phyloP scores from a whole-genome alignment of 2,113 vertebrate genomes.

The Engystomops pustulosus region DNA sequence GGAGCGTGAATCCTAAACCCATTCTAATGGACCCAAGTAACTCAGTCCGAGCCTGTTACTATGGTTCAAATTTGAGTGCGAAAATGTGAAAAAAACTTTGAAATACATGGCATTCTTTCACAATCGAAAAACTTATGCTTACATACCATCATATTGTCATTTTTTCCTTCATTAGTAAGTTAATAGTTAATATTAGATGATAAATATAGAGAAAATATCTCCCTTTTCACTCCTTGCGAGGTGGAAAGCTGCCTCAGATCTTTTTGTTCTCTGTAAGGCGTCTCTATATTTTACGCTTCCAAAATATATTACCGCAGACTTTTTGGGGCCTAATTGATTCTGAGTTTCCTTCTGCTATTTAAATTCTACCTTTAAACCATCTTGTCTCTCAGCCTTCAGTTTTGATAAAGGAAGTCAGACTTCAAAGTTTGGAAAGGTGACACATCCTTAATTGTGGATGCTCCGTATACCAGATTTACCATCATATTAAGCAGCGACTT shows the following conservation, averaged over 20 bases:
- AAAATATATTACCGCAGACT: conserved; percentile 16
- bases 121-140: not conserved
- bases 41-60: too few species aligned
- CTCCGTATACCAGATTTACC: conserved; percentile 20
- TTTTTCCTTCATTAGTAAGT: too few species aligned
- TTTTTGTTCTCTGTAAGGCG: conserved; percentile 15
- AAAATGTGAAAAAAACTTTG: too few species aligned
- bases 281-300: not conserved
- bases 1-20: too few species aligned
- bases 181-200: not conserved
- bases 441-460: conserved; percentile 49
- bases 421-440: conserved; percentile 53
- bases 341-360: conserved; percentile 36
- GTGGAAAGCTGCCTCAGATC: not conserved
- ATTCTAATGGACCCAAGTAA: too few species aligned
- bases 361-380: conserved; percentile 38
- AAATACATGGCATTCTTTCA: too few species aligned
- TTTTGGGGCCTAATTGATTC: conserved; percentile 46
- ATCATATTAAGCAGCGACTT: conserved; percentile 33
- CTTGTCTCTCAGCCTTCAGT: conserved; percentile 21
- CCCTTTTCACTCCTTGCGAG: not conserved
- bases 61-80: too few species aligned
- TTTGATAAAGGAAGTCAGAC: conserved; percentile 38
- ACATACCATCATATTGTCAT: too few species aligned
- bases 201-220: not conserved